phyloP scores from a whole-genome alignment of 2,113 vertebrate genomes.

The Tamias sibiricus region DNA sequence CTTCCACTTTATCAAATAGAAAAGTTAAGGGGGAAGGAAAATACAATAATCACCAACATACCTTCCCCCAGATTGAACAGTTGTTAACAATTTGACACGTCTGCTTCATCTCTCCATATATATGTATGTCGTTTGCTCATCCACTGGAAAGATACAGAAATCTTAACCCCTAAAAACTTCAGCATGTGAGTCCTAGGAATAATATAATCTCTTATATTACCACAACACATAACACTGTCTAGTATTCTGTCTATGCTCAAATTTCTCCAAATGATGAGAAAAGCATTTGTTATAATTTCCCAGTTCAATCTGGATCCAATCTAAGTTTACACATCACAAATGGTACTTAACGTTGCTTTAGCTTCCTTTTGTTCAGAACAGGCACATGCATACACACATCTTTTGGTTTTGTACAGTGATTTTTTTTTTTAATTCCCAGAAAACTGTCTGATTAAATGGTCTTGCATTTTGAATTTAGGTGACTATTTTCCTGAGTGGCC shows the following conservation, averaged over 20 bases:
- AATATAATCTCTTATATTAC: neutral
- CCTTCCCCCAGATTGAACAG: neutral
- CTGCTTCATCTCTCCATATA: neutral
- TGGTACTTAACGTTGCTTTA: neutral
- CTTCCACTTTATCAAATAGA: slow-evolving; percentile 30
- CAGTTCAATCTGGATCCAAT: neutral
- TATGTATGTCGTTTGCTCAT: neutral
- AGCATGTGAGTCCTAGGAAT: neutral
- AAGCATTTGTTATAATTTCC: neutral
- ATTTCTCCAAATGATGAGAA: neutral
- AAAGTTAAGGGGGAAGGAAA: neutral
- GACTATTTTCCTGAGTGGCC: neutral
- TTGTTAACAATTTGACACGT: neutral
- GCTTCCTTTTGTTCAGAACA: slow-evolving; percentile 14
- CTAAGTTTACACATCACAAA: neutral
- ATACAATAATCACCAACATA: neutral
- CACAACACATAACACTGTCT: neutral
- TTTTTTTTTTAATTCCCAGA: neutral
- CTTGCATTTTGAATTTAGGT: slow-evolving; percentile 16
- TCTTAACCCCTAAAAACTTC: slow-evolving; percentile 11
- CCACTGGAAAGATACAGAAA: neutral
- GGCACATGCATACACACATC: neutral
- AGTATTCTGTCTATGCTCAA: neutral
- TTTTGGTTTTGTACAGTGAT: neutral
- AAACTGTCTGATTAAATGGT: neutral